Conservation (phyloP, 2,113 vertebrate species). For the Seriola rivoliana region DNA sequence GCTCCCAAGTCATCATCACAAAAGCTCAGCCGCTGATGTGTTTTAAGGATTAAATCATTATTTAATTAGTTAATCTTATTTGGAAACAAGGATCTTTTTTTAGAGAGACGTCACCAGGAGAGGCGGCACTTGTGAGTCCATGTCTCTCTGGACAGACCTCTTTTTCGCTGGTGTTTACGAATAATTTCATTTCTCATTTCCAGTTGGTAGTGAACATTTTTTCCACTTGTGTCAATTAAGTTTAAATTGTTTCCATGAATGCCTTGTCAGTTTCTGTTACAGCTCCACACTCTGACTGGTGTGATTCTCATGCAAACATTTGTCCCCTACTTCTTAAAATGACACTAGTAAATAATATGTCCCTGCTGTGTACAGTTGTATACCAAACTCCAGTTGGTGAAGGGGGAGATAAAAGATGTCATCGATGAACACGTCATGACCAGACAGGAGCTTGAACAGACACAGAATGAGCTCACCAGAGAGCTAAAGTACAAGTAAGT, state of each 20-base stretch:
- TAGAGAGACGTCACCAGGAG: neutral
- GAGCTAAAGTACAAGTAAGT: slow-evolving; percentile 97
- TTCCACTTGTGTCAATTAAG: neutral
- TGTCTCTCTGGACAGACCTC: neutral
- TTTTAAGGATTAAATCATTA: neutral
- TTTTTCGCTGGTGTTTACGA: neutral
- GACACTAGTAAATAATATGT: neutral
- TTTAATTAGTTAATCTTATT: slow-evolving; percentile 26
- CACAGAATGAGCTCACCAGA: slow-evolving; percentile 93
- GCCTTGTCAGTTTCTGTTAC: neutral
- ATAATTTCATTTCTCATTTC: neutral
- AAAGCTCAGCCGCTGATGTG: neutral
- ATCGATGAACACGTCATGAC: slow-evolving; percentile 92
- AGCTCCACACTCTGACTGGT: neutral
- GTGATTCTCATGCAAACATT: neutral
- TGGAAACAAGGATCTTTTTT: neutral
- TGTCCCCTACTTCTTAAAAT: neutral
- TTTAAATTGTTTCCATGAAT: neutral
- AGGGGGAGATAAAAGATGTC: slow-evolving; percentile 93
- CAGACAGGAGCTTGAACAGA: slow-evolving; percentile 96
- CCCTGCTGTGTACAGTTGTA: slow-evolving; percentile 84
- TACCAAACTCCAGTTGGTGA: slow-evolving; percentile 93
- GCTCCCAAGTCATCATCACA: neutral
- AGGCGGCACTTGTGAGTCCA: neutral
- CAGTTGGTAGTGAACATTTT: neutral